These are phyloP conservation scores for Dinoponera quadriceps DNA, from an alignment of 1,140 invertebrate species.

Conservation along the genomic window DNA sequence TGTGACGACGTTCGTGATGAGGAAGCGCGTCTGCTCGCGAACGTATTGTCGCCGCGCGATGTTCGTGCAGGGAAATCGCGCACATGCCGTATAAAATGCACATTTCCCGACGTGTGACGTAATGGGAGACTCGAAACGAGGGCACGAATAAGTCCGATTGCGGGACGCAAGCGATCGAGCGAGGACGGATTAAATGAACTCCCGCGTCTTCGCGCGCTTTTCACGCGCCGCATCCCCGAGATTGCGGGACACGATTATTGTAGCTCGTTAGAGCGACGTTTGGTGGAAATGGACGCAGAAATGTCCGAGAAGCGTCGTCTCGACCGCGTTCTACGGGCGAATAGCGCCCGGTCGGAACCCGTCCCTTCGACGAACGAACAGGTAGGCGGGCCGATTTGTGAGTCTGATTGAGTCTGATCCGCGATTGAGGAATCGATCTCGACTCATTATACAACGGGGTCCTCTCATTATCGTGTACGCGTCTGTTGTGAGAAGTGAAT, in stretches of 20 bases:
- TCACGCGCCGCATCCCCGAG: neutral
- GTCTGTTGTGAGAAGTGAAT: slow-evolving; percentile 65
- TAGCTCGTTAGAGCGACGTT: neutral
- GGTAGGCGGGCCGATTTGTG: slow-evolving; percentile 71
- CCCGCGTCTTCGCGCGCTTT: no score
- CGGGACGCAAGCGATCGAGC: neutral
- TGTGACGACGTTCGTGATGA: neutral
- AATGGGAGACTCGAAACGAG: neutral
- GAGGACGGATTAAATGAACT: slow-evolving; percentile 19
- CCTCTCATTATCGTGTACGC: slow-evolving; percentile 70
- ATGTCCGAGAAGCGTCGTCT: neutral
- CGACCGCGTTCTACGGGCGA: slow-evolving; percentile 21
- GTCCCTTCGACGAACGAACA: slow-evolving; percentile 68
- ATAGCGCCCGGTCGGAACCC: slow-evolving; percentile 4
- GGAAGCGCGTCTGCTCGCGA: neutral
- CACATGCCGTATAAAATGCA: slow-evolving; percentile 3
- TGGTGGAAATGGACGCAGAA: neutral
- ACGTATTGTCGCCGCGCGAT: slow-evolving; percentile 1
- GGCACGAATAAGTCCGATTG: neutral
- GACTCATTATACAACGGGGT: slow-evolving; percentile 70
- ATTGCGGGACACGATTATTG: neutral
- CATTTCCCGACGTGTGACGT: neutral
- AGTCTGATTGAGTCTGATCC: slow-evolving; percentile 72
- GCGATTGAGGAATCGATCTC: slow-evolving; percentile 68
- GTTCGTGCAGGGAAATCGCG: slow-evolving; percentile 1